A percentile compares a stretch with the other conserved stretches of the same genome.
Evolutionary conservation across 1,140 invertebrate genomes (phyloP).

Genomic region (Meteorus sp.): DNA sequence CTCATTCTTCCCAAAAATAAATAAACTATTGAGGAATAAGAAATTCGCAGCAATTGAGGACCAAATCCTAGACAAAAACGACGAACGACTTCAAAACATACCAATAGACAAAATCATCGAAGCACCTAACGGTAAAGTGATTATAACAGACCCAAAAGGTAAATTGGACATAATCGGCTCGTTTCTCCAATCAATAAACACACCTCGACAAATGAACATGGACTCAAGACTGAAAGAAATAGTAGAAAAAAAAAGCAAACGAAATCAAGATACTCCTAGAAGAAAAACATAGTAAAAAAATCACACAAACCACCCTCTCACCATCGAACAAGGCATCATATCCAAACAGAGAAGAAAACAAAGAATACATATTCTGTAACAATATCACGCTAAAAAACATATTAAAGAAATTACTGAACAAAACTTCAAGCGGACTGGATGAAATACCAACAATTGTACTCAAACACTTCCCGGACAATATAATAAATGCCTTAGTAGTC

Average conservation of each 20-base stretch:
- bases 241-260: constrained; percentile 2
- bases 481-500: background rate
- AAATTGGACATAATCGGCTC: constrained; percentile 16
- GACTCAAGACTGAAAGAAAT: background rate
- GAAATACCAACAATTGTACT: constrained; percentile 23
- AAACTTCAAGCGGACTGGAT: constrained; percentile 27
- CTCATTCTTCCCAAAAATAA: constrained; percentile 24
- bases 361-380: background rate
- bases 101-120: background rate
- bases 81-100: background rate
- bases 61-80: no score
- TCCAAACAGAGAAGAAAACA: background rate
- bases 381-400: background rate
- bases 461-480: constrained; percentile 15
- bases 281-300: background rate
- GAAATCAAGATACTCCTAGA: background rate
- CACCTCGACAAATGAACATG: constrained; percentile 4
- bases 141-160: constrained; percentile 9
- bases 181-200: constrained; percentile 12
- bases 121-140: constrained; percentile 4
- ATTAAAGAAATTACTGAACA: constrained; percentile 8
- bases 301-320: no score
- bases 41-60: background rate
- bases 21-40: constrained; percentile 15
- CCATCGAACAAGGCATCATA: no score